These are phyloP conservation scores for Pimpla rufipes DNA, from an alignment of 2,888 invertebrate species.

Conservation along the genomic window DNA sequence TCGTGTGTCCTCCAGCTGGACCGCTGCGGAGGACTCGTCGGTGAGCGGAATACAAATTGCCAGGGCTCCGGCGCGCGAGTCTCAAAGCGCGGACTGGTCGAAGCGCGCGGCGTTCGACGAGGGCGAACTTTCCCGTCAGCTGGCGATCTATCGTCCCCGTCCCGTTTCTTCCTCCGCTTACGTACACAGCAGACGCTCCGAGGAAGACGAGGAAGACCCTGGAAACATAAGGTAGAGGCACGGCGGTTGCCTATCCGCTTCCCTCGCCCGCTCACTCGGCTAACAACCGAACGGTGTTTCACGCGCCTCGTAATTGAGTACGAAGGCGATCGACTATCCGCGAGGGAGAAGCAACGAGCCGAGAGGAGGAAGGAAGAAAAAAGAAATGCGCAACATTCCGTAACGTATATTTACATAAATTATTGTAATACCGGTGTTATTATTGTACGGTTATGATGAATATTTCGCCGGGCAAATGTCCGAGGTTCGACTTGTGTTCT, in stretches of 20 bases:
- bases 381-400: slow-evolving; percentile 31
- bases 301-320: slow-evolving; percentile 58
- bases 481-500: not conserved
- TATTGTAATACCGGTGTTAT: slow-evolving; percentile 54
- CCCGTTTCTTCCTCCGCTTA: slow-evolving; percentile 47
- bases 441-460: slow-evolving; percentile 60
- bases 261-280: not conserved
- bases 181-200: slow-evolving; percentile 21
- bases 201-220: slow-evolving; percentile 6
- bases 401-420: slow-evolving; percentile 59
- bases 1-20: slow-evolving; percentile 13
- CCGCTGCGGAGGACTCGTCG: slow-evolving; percentile 30
- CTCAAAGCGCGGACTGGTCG: slow-evolving; percentile 20
- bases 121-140: slow-evolving; percentile 53
- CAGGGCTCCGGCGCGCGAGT: slow-evolving; percentile 27
- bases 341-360: slow-evolving; percentile 3
- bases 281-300: slow-evolving; percentile 53
- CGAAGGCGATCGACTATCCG: slow-evolving; percentile 41
- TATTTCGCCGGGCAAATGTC: slow-evolving; percentile 29
- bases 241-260: not conserved
- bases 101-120: not conserved
- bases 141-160: slow-evolving; percentile 50
- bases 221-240: not conserved
- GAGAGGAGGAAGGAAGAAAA: slow-evolving; percentile 16
- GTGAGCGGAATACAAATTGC: slow-evolving; percentile 58